Conservation (phyloP, 1,140 invertebrate genomes). For the Reticulitermes speratus region DNA sequence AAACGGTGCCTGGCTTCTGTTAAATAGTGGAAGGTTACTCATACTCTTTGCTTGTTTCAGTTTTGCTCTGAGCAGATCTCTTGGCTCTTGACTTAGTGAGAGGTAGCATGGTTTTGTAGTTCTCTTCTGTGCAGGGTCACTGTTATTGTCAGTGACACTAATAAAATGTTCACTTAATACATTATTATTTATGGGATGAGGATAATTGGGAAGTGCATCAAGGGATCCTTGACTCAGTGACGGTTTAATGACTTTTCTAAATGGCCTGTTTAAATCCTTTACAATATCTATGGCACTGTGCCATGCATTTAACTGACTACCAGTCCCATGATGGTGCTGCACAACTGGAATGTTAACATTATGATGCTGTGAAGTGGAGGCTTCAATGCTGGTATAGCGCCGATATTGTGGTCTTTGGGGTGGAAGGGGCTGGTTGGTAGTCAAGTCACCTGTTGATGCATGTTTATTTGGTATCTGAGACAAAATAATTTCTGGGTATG, state of each 20-base stretch:
- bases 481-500: background rate
- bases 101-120: background rate
- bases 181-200: background rate
- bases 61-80: constrained; percentile 30
- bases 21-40: constrained; percentile 23
- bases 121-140: background rate
- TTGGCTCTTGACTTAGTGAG: constrained; percentile 20
- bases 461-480: background rate
- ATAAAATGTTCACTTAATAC: background rate
- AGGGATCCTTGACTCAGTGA: background rate
- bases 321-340: background rate
- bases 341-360: background rate
- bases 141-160: background rate
- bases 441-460: constrained; percentile 2
- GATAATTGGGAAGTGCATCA: background rate
- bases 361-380: background rate
- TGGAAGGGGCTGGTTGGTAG: background rate
- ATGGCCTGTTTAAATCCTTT: background rate
- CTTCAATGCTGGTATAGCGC: background rate
- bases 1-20: background rate
- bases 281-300: background rate
- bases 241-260: background rate
- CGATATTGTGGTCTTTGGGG: background rate
- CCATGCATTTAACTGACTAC: background rate
- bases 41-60: constrained; percentile 33